Evolutionary conservation across 1,140 invertebrate genomes (phyloP).

Genomic region (Anoplophora glabripennis): DNA sequence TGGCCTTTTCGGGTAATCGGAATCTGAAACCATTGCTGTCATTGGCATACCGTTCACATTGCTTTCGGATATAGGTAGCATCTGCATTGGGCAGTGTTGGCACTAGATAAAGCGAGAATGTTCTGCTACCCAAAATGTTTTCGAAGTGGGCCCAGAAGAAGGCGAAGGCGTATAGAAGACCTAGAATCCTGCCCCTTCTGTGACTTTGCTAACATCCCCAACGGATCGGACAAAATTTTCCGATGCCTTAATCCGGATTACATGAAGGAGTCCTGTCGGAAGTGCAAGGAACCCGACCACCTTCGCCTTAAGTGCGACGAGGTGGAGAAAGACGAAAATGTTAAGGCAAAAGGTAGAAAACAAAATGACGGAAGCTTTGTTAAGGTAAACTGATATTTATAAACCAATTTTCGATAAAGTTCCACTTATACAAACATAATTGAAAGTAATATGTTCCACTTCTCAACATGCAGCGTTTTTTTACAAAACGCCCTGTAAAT

Average conservation of each 20-base stretch:
- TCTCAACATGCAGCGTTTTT: no score
- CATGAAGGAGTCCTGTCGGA: constrained; percentile 63
- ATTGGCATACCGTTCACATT: no score
- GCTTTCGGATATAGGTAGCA: no score
- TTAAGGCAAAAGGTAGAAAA: constrained; percentile 60
- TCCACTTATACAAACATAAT: no score
- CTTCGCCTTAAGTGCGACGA: constrained; percentile 63
- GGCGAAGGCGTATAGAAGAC: constrained; percentile 58
- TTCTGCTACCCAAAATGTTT: constrained; percentile 48
- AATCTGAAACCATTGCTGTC: no score
- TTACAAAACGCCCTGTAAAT: no score
- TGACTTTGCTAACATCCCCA: constrained; percentile 59
- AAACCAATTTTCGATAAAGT: no score
- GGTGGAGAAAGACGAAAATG: constrained; percentile 56
- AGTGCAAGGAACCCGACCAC: constrained; percentile 62
- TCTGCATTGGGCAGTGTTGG: no score
- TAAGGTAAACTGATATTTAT: constrained; percentile 48
- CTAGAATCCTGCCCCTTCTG: constrained; percentile 65
- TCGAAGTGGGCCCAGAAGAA: constrained; percentile 54
- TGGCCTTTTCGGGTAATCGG: no score
- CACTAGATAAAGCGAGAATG: no score
- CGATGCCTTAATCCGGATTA: constrained; percentile 64
- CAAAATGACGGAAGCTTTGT: constrained; percentile 63
- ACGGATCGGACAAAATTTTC: constrained; percentile 60
- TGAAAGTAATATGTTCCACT: no score